These are phyloP conservation scores for Balaeniceps rex DNA, from an alignment of 2,113 vertebrate genomes.

Conservation along the genomic window DNA sequence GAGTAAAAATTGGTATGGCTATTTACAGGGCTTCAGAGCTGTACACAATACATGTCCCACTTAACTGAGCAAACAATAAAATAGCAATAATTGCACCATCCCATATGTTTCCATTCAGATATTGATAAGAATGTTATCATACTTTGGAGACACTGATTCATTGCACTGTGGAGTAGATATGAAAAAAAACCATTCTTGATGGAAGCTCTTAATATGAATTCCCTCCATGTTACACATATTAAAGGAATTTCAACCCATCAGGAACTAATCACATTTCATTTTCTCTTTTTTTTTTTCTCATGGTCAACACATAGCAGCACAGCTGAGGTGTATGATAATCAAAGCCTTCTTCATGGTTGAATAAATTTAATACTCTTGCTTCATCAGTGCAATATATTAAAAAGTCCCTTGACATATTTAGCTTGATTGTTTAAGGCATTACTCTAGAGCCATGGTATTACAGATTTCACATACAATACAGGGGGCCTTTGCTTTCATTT, in stretches of 20 bases:
- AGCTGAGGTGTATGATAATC: conserved; percentile 72
- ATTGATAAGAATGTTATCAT: conserved; percentile 42
- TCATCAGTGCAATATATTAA: conserved; percentile 71
- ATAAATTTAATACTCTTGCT: conserved; percentile 73
- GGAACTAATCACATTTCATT: conserved; percentile 77
- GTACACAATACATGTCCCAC: background rate
- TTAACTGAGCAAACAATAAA: background rate
- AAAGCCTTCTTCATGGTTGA: conserved; percentile 72
- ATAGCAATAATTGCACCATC: background rate
- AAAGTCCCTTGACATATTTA: conserved; percentile 71
- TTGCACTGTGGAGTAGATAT: conserved; percentile 17
- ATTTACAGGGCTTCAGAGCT: background rate
- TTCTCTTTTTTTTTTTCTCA: conserved; percentile 52
- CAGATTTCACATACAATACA: conserved; percentile 48
- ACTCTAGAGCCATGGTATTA: conserved; percentile 36
- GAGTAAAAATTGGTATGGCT: background rate
- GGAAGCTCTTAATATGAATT: conserved; percentile 54
- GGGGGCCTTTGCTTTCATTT: conserved; percentile 36
- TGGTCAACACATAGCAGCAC: conserved; percentile 64
- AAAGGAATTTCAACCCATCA: conserved; percentile 72
- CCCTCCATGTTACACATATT: conserved; percentile 35
- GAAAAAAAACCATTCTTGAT: background rate
- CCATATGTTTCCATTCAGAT: conserved; percentile 32
- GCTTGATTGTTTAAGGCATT: conserved; percentile 70
- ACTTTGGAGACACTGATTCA: conserved; percentile 23